Evolutionary conservation across 2,113 vertebrate genomes (phyloP).

Genomic region (Rhea pennata): DNA sequence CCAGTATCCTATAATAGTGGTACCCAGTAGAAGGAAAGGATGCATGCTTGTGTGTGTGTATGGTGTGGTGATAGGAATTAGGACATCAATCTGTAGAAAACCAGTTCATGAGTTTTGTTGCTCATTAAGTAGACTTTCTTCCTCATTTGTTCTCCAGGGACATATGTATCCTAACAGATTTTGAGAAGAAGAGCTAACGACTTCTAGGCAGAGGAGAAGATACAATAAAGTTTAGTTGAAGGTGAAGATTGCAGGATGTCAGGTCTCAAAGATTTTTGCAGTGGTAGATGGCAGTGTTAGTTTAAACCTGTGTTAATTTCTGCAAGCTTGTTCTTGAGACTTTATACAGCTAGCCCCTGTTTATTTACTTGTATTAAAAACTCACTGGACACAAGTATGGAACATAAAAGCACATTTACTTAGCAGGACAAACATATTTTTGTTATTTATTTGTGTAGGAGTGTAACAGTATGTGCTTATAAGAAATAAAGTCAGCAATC

Average conservation of each 20-base stretch:
- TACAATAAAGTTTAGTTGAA: neutral
- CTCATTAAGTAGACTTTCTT: neutral
- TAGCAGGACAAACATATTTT: neutral
- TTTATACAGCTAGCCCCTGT: neutral
- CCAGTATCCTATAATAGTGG: neutral
- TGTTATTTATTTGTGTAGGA: neutral
- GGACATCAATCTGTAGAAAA: neutral
- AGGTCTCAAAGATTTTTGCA: neutral
- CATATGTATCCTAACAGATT: neutral
- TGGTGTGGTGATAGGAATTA: neutral
- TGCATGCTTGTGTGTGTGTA: accelerated
- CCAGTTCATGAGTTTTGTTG: accelerated
- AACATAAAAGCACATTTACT: neutral
- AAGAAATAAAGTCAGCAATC: slow-evolving; percentile 5
- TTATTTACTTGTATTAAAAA: neutral
- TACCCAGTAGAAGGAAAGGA: neutral
- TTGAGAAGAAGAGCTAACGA: neutral
- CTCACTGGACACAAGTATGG: neutral
- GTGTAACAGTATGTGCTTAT: neutral
- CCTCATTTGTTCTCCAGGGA: neutral
- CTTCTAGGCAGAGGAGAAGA: neutral
- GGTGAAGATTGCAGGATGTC: neutral
- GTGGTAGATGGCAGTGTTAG: accelerated
- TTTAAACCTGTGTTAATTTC: neutral
- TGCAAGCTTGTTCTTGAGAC: neutral